These are phyloP conservation scores for Felis catus DNA, from an alignment of 2,113 vertebrate genomes.

Conservation along the genomic window F.catus_Fca126_mat1.0 CM031420.1:133776001-133776500, in stretches of 20 bases:
- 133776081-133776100: neutral
- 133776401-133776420: neutral
- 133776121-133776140: neutral
- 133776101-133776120: slow-evolving; percentile 26
- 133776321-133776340: neutral
- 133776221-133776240: neutral
- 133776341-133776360: neutral
- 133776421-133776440: slow-evolving; percentile 39
- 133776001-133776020: slow-evolving; percentile 28
- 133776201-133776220: slow-evolving; percentile 37
- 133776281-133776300: neutral
- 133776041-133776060: neutral
- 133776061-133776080: neutral
- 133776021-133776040: neutral
- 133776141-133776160: neutral
- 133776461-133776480: neutral
- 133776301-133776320: neutral
- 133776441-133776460: neutral
- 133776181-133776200: neutral
- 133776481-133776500: slow-evolving; percentile 13
- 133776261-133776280: slow-evolving; percentile 8
- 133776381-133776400: neutral
- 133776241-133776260: slow-evolving; percentile 8
- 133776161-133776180: slow-evolving; percentile 1
- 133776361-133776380: neutral